Evolutionary conservation across 2,797 vertebrate genomes (phyloP), one percentile per base, ranked within the genome.

Genomic region (Halcyon chelicuti): DNA sequence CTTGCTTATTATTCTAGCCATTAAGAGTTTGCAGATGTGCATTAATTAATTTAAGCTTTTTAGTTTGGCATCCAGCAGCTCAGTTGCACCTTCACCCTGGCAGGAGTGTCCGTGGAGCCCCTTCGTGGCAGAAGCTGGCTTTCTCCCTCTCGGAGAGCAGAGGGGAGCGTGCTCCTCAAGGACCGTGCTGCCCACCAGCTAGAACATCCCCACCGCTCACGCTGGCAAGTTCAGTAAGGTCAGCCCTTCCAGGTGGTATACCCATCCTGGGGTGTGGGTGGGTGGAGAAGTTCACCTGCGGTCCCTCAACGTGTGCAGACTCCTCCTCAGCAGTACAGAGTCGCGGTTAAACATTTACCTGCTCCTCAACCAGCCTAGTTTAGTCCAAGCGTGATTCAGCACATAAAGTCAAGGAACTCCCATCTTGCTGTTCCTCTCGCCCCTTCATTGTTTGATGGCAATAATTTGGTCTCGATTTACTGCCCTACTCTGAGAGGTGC

Each of bases 1-100:
- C 76, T 93, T 62, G 87, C 57, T 92, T 92, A 15, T 67, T 89
- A 47, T 55, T 77, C 33, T 78, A 79, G 60, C 78, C 44, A 19
- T 65, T 90, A 86, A 80, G 54, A 83, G 61, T 70, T 78, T 40
- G 54, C 71, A 72, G 81, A 73, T 52, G 31, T 61, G 44, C n/a
- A 5, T 40, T 68, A 47, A 42, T 77, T 70, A 71, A 74, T 80
- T 77, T 46, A 42, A 75, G 73, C 39, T 80, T 54, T 84, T 46
- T 44, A 61, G 4, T 80, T 75, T 55, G 79, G 60, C 31, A 4
- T 62, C 21, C 0, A 2, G 82, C 58, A 47, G 70, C 76, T 93
- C 55, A 14, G 51, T 37, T 70, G 66, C 68, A 72, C 58, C 60
- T 86, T 93, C 60, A 35, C 62, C 39, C 0, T 15, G 79, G 44